Evolutionary conservation across 2,113 vertebrate species (phyloP), one percentile per base, ranked within the genome.

Genomic region (Atractosteus spatula): DNA sequence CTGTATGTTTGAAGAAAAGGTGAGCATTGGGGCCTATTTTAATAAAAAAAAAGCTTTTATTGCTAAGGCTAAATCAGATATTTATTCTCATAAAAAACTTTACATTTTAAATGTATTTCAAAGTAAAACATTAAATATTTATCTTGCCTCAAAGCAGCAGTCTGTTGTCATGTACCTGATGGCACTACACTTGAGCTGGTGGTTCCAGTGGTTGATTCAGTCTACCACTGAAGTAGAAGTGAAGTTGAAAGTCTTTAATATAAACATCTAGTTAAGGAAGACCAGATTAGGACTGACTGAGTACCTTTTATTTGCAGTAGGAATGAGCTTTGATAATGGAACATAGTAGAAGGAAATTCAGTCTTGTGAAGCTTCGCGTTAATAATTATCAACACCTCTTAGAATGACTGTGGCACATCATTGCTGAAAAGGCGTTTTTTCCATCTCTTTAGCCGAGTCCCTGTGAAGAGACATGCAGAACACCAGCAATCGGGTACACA

Each of bases 101-200:
- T 70, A 54, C 71, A 74, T 73, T 68, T 71, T 29, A 72, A 75
- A 29, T 29, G 1, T 29, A 29, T 29, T 29, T 29, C 29, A 29
- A 71, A 68, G 14, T 63, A 75, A 71, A 62, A 29, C 62, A 0
- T 70, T 72, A 71, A 61, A 77, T 76, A 74, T 67, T 72, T 55
- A 70, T 74, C 57, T 68, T 74, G 66, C 70, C 74, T 41, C 42
- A 55, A 72, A 47, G 62, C 62, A 77, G 68, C 75, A 64, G 74
- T 70, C 44, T 68, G 70, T 74, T 74, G 62, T 75, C 54, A 17
- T 67, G 7, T 68, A 73, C 69, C n/a, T 69, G 43, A 3, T 65
- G 45, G 0, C 70, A n/a, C 3, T 61, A 45, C 16, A 47, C 56
- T 54, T 41, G 11, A 71, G 67, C 29, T n/a, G 5, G 55, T 4